Evolutionary conservation across 2,113 vertebrate genomes (phyloP).

Genomic region (Lagopus muta): DNA sequence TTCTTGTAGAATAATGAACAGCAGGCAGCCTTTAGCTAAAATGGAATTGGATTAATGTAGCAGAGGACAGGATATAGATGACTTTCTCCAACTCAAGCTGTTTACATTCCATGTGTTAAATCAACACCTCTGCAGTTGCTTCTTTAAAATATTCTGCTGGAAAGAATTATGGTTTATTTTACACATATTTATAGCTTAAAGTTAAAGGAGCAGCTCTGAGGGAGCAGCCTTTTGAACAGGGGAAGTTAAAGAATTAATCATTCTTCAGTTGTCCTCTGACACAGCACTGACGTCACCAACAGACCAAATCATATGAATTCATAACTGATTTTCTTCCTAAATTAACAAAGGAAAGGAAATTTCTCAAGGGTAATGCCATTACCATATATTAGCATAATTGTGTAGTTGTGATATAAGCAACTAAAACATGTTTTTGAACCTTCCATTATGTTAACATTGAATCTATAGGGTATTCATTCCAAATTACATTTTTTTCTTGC

Average conservation of each 20-base stretch:
- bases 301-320: background rate
- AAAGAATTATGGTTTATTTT: background rate
- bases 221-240: background rate
- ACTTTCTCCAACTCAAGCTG: background rate
- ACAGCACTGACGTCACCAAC: background rate
- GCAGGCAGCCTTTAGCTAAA: conserved; percentile 19
- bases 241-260: background rate
- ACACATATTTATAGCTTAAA: background rate
- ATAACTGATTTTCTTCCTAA: background rate
- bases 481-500: background rate
- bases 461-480: background rate
- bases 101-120: conserved; percentile 20
- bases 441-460: background rate
- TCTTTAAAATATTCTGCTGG: background rate
- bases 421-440: background rate
- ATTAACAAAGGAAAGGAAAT: background rate
- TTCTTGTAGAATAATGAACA: conserved; percentile 25
- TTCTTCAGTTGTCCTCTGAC: background rate
- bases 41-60: conserved; percentile 18
- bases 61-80: background rate
- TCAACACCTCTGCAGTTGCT: background rate
- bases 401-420: background rate
- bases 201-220: background rate
- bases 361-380: background rate
- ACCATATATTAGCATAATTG: background rate